phyloP scores from a whole-genome alignment of 2,797 vertebrate genomes.

The Mus caroli region DNA sequence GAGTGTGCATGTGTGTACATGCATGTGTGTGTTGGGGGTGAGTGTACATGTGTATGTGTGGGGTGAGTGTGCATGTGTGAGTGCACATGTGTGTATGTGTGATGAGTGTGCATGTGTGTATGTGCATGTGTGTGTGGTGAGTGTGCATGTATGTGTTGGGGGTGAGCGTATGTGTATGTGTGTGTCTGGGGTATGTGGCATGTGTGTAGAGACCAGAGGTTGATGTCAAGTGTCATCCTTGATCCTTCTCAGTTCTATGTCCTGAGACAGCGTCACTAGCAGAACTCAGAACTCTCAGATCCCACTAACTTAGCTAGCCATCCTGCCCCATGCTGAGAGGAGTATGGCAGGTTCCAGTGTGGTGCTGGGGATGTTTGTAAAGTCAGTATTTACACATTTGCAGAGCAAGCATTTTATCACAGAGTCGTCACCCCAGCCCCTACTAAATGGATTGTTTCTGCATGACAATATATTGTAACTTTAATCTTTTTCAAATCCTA shows the following conservation, averaged over 20 bases:
- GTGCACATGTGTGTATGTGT: not conserved
- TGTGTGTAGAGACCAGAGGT: not conserved
- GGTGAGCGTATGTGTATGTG: no score
- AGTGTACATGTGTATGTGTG: not conserved
- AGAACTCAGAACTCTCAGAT: not conserved
- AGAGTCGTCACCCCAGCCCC: no score
- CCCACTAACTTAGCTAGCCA: not conserved
- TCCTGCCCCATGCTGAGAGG: not conserved
- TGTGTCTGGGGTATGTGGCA: no score
- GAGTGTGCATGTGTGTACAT: no score
- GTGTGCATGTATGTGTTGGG: no score
- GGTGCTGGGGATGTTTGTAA: not conserved
- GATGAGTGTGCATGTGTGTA: not conserved
- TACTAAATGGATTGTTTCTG: not conserved
- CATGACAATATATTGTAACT: constrained; percentile 7
- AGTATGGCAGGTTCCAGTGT: not conserved
- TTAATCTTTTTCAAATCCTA: not conserved
- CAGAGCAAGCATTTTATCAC: not conserved
- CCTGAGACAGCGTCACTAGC: not conserved
- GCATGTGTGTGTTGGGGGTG: not conserved
- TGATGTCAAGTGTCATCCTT: no score
- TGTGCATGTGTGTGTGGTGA: not conserved
- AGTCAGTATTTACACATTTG: no score
- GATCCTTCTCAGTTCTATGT: not conserved
- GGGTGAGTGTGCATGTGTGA: not conserved